Percentiles rank a stretch among this genome's conserved stretches.
phyloP scores from a whole-genome alignment of 1,140 invertebrate genomes.

The Phymastichus coffea region DNA sequence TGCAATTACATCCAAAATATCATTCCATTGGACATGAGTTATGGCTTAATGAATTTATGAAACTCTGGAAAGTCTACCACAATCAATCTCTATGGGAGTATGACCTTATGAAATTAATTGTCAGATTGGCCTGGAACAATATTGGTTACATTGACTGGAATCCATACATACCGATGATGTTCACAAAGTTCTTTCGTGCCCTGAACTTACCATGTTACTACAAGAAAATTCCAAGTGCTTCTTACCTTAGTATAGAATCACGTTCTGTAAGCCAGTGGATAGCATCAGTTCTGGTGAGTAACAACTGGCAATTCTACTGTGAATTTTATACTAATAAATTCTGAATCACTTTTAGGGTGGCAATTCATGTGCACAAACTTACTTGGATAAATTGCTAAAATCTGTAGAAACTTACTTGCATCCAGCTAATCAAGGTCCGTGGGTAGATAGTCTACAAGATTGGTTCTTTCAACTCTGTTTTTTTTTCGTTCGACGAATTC shows the following conservation, averaged over 20 bases:
- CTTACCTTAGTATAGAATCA: constrained; percentile 59
- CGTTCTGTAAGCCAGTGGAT: constrained; percentile 60
- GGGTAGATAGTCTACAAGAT: constrained; percentile 64
- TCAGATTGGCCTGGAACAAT: constrained; percentile 70
- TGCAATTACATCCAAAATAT: constrained; percentile 64
- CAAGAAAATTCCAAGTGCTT: constrained; percentile 57
- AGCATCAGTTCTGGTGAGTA: constrained; percentile 41
- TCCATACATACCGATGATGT: constrained; percentile 78
- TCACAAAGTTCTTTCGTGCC: constrained; percentile 72
- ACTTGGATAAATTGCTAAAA: constrained; percentile 79
- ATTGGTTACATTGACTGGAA: constrained; percentile 88
- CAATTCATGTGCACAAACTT: constrained; percentile 63
- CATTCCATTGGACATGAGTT: constrained; percentile 67
- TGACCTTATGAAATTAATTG: constrained; percentile 71
- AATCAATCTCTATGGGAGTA: constrained; percentile 71
- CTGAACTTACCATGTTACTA: constrained; percentile 80
- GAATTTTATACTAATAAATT: background rate
- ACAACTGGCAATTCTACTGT: background rate
- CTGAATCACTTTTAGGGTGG: constrained; percentile 53
- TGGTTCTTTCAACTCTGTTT: background rate
- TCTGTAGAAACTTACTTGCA: constrained; percentile 86
- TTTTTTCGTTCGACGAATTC: background rate
- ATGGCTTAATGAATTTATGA: constrained; percentile 83
- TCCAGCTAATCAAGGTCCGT: constrained; percentile 81
- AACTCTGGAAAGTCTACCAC: constrained; percentile 72